Evolutionary conservation across 1,140 invertebrate genomes (phyloP).

Genomic region (Odontomachus brunneus): DNA sequence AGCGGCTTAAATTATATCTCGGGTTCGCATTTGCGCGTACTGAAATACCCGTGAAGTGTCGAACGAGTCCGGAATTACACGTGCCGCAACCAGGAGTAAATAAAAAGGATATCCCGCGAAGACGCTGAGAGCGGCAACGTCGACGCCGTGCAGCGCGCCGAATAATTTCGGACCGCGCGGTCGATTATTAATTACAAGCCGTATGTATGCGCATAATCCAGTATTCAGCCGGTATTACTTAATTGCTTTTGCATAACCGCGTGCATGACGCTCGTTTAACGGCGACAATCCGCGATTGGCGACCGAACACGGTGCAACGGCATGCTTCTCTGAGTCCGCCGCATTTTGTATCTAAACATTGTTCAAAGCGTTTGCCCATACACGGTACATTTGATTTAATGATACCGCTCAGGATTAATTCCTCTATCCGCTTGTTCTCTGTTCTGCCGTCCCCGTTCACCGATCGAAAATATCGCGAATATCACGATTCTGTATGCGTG

Average conservation of each 20-base stretch:
- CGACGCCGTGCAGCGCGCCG: not conserved
- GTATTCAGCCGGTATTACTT: conserved; percentile 45
- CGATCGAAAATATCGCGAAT: not conserved
- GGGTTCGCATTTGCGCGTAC: too few relatives aligned
- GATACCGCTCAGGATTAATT: conserved; percentile 12
- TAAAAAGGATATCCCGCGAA: not conserved
- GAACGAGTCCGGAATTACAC: too few relatives aligned
- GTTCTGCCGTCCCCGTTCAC: not conserved
- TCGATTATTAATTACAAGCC: conserved; percentile 43
- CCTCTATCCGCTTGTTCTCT: too few relatives aligned
- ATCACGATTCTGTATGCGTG: too few relatives aligned
- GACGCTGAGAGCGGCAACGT: conserved; percentile 9
- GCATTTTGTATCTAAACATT: conserved; percentile 49
- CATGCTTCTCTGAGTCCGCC: conserved; percentile 19
- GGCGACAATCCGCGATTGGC: conserved; percentile 37
- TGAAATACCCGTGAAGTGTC: too few relatives aligned
- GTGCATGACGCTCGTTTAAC: conserved; percentile 48
- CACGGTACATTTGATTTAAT: conserved; percentile 10
- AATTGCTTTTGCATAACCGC: conserved; percentile 49
- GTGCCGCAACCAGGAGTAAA: not conserved
- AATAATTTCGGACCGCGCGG: conserved; percentile 36
- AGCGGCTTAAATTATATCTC: conserved; percentile 5
- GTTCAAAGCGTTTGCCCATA: not conserved
- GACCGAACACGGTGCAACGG: conserved; percentile 11
- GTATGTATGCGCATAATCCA: conserved; percentile 35